A percentile compares a stretch with the other conserved stretches of the same genome.
These are phyloP conservation scores for Centropus unirufus DNA, from an alignment of 2,113 vertebrate genomes.

Conservation along the genomic window DNA sequence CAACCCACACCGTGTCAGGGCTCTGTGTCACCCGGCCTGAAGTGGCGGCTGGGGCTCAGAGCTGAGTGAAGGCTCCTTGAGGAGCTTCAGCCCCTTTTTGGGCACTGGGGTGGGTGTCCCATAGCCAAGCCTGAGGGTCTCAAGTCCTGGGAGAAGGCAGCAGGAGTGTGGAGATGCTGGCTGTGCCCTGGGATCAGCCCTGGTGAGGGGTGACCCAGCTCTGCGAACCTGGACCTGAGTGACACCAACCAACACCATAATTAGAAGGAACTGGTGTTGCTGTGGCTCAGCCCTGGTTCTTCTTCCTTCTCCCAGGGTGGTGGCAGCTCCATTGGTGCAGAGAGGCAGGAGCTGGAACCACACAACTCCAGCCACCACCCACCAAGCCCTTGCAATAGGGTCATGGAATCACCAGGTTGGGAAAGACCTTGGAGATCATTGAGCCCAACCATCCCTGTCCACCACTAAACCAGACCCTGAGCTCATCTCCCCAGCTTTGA, in stretches of 20 bases:
- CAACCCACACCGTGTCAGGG: fast-evolving
- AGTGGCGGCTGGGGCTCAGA: fast-evolving
- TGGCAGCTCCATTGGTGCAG: fast-evolving
- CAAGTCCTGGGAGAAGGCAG: neutral
- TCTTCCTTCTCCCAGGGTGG: neutral
- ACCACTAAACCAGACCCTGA: no score
- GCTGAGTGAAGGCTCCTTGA: neutral
- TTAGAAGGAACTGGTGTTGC: neutral
- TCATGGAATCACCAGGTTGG: no score
- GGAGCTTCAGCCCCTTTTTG: neutral
- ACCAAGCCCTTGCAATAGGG: no score
- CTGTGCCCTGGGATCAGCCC: neutral
- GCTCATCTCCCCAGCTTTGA: no score
- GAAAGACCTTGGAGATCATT: no score
- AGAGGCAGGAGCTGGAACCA: neutral
- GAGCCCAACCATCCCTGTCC: no score
- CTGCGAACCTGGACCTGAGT: neutral
- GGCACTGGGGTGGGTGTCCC: no score
- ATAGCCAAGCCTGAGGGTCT: neutral
- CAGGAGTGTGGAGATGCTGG: neutral
- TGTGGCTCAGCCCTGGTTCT: neutral
- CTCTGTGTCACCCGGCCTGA: fast-evolving
- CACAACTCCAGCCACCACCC: neutral
- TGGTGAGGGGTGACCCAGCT: no score
- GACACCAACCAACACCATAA: fast-evolving